A percentile compares a stretch with the other conserved stretches of the same genome.
Evolutionary conservation across 2,113 vertebrate genomes (phyloP).

Genomic region (Merops nubicus): DNA sequence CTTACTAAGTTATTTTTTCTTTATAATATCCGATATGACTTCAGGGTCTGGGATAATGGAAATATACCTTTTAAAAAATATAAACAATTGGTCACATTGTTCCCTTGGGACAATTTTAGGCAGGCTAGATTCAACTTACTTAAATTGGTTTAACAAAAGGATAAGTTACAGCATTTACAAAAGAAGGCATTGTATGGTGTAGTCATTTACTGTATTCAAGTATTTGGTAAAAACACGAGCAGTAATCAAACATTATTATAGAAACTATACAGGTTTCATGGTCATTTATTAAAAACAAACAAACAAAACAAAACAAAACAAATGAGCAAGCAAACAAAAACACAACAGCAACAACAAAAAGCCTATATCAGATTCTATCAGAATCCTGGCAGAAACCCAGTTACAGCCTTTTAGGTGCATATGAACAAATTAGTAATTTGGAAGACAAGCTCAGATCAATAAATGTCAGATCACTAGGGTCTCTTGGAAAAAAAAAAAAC

Average conservation of each 20-base stretch:
- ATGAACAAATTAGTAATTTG: slow-evolving; percentile 20
- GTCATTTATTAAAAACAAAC: not conserved
- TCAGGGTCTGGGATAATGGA: not conserved
- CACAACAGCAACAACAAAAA: too few species aligned
- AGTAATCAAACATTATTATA: not conserved
- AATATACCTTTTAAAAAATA: not conserved
- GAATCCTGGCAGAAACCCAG: not conserved
- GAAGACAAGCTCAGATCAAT: slow-evolving; percentile 40
- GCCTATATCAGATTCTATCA: not conserved
- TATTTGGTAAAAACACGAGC: not conserved
- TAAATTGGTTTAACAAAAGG: not conserved
- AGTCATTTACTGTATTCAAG: not conserved
- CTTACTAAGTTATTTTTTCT: not conserved
- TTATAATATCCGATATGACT: not conserved
- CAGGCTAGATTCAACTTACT: not conserved
- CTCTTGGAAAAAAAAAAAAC: not conserved
- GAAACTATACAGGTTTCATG: not conserved
- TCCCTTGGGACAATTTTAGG: not conserved
- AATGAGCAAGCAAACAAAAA: too few species aligned
- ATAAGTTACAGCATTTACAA: not conserved
- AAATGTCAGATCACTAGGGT: not conserved
- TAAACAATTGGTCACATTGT: not conserved
- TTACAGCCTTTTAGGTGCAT: not conserved
- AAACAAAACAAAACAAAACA: too few species aligned
- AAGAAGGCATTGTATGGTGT: not conserved